Evolutionary conservation across 2,888 invertebrate genomes (phyloP), one percentile per base, ranked within the genome.

Genomic region (Neoascia interrupta): DNA sequence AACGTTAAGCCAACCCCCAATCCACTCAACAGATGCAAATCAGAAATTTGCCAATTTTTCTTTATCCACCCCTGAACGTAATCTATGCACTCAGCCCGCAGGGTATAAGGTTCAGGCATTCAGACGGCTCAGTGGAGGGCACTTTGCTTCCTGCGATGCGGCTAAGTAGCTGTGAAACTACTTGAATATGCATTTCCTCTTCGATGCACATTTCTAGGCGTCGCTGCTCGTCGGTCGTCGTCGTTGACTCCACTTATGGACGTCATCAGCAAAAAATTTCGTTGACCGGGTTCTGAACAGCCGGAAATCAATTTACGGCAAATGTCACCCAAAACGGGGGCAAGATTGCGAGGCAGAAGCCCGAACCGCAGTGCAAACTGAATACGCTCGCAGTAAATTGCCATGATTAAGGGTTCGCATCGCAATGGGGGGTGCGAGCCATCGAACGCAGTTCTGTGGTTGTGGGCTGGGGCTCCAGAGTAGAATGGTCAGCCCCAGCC

Each of bases 271-370:
- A 79, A 66, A 79, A 72, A 68, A 56, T 31, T 54, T 58, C 54
- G 37, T 18, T 34, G 54, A 34, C 37, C 58, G 28, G 64, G 68
- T 49, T 79, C 64, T 61, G 61, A 60, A 45, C 56, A 68, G 54
- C 73, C 79, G 79, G 79, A 79, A 79, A 79, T 79, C 79, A 79
- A 79, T 79, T 79, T 79, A 73, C 73, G 60, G 61, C 66, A 51
- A 73, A 68, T 79, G 73, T 47, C 66, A 73, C 45, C 34, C 15
- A 36, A 64, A 28, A 13, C 2, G 11, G 36, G 43, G 31, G 3
- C 31, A 49, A 51, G 69, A 61, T 43, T 43, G 49, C 58, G 39
- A 47, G 72, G 60, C 76, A 64, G 72, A 31, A n/a, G 31, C 31
- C 4, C 3, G n/a, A 56, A 79, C 79, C 73, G 61, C 76, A 76